Conservation (phyloP, 2,888 invertebrate species). For the Magallana nippona region DNA sequence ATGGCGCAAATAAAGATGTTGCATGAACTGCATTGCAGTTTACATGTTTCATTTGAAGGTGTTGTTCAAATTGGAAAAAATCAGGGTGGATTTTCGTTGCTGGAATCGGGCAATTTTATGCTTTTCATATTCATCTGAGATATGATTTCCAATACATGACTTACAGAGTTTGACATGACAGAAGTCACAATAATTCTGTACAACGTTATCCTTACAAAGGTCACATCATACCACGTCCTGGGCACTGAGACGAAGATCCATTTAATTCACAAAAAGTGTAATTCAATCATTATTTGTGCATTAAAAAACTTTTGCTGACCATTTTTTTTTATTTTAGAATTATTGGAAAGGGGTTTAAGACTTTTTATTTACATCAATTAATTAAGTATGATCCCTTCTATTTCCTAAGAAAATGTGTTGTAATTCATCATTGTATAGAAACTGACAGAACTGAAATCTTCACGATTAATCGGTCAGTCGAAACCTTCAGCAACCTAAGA, state of each 20-base stretch:
- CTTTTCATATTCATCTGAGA: background rate
- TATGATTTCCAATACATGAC: background rate
- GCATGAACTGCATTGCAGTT: background rate
- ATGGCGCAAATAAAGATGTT: background rate
- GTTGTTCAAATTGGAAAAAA: background rate
- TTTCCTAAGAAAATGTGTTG: no score
- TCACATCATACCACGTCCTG: background rate
- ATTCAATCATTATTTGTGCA: no score
- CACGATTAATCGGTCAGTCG: no score
- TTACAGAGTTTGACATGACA: background rate
- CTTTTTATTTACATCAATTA: no score
- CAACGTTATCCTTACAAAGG: background rate
- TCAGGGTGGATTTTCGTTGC: background rate
- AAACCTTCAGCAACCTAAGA: no score
- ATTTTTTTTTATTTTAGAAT: no score
- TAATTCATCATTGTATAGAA: no score
- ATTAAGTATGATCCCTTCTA: no score
- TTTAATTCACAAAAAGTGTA: no score
- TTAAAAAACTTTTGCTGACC: no score
- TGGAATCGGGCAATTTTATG: background rate
- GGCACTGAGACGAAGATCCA: background rate
- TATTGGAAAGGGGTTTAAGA: no score
- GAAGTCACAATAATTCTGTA: background rate
- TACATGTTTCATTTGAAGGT: background rate
- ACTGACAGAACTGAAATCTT: no score